These are phyloP conservation scores for Synaphobranchus kaupii DNA, from an alignment of 2,797 vertebrate species.

Conservation along the genomic window DNA sequence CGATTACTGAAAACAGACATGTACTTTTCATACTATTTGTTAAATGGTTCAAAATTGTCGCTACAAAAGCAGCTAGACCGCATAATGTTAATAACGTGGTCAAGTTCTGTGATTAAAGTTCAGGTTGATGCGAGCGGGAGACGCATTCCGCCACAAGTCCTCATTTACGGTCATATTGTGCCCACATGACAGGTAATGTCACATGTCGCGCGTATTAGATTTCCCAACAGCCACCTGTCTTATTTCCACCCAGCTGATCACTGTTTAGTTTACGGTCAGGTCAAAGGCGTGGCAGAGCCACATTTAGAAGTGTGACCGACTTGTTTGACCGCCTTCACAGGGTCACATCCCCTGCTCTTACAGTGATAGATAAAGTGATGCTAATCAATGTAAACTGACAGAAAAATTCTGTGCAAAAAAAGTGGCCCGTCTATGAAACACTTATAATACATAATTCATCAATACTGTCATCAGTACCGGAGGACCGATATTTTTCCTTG, in stretches of 20 bases:
- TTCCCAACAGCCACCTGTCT: neutral
- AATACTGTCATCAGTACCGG: neutral
- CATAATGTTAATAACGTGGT: neutral
- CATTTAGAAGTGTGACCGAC: neutral
- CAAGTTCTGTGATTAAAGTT: neutral
- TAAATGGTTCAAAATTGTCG: neutral
- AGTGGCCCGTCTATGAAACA: neutral
- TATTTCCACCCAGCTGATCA: neutral
- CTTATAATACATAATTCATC: neutral
- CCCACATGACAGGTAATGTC: neutral
- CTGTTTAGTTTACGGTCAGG: neutral
- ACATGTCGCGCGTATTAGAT: neutral
- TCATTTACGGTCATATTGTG: neutral
- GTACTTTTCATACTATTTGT: neutral
- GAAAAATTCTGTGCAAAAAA: neutral
- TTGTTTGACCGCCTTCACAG: neutral
- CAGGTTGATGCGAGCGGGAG: neutral
- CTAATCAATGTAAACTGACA: neutral
- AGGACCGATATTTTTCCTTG: neutral
- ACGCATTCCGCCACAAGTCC: neutral
- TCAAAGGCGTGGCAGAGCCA: neutral
- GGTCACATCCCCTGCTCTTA: neutral
- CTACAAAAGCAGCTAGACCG: neutral
- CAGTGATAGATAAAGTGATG: neutral
- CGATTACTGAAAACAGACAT: neutral